phyloP scores from a whole-genome alignment of 2,797 vertebrate species.

The Chaunax sp. region DNA sequence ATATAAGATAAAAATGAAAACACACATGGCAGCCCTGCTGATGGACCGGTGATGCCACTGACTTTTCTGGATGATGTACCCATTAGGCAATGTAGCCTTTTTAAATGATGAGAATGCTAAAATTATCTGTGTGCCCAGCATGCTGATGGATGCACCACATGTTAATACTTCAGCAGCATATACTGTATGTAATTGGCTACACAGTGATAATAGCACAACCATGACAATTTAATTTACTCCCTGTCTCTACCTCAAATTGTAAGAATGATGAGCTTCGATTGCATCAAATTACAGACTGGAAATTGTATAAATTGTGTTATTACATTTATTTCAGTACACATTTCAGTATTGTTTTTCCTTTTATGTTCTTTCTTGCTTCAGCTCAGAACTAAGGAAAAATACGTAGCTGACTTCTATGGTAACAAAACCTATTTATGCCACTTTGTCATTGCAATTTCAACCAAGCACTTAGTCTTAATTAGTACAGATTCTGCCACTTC shows the following conservation, averaged over 20 bases:
- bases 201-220: background rate
- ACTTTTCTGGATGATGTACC: background rate
- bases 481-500: background rate
- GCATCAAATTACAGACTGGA: no score
- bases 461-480: background rate
- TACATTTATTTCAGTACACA: background rate
- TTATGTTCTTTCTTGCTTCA: background rate
- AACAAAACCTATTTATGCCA: background rate
- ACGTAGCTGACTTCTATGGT: background rate
- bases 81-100: background rate
- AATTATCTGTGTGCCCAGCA: background rate
- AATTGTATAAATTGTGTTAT: no score
- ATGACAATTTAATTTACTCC: background rate
- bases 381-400: background rate
- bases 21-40: background rate
- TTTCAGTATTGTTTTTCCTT: conserved; percentile 1
- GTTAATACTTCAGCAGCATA: background rate
- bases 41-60: background rate
- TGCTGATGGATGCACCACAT: background rate
- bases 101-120: background rate
- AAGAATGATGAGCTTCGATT: background rate
- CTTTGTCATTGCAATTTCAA: background rate
- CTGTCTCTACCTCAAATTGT: background rate
- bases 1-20: conserved; percentile 21
- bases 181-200: no score